Conservation (phyloP, 2,797 vertebrate genomes). For the Centroberyx gerrardi region DNA sequence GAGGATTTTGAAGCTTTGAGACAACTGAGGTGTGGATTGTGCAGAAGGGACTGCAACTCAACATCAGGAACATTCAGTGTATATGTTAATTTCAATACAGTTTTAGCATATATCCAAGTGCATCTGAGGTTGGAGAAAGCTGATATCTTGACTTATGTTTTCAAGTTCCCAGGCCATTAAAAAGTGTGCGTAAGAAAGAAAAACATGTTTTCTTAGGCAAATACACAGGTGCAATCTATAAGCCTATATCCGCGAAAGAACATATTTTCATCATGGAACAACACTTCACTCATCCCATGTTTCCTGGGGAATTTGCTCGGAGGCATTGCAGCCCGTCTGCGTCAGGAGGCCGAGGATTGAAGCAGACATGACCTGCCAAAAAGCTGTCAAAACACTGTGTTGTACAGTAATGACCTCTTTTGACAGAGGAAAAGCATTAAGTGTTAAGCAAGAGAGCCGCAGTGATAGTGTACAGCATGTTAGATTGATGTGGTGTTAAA, state of each 20-base stretch:
- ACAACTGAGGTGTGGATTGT: too few relatives aligned
- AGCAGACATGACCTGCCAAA: slow-evolving; percentile 48
- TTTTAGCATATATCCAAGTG: background rate
- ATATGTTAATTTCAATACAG: background rate
- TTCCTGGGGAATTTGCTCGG: slow-evolving; percentile 60
- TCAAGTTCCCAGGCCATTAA: slow-evolving; percentile 1
- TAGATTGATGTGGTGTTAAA: slow-evolving; percentile 54
- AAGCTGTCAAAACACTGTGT: slow-evolving; percentile 63
- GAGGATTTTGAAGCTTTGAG: too few relatives aligned
- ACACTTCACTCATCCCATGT: slow-evolving; percentile 50
- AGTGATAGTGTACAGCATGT: slow-evolving; percentile 29
- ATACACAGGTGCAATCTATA: slow-evolving; percentile 50
- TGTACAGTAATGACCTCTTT: slow-evolving; percentile 52
- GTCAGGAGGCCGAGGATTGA: slow-evolving; percentile 48
- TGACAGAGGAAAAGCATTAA: slow-evolving; percentile 56
- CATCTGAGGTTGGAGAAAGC: background rate
- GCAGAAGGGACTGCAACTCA: too few relatives aligned
- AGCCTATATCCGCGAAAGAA: slow-evolving; percentile 19
- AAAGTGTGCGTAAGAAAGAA: background rate
- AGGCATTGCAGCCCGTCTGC: slow-evolving; percentile 41
- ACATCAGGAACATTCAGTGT: background rate
- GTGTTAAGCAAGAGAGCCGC: slow-evolving; percentile 27
- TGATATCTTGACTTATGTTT: background rate
- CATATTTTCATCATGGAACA: slow-evolving; percentile 49
- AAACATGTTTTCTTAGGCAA: slow-evolving; percentile 34